Base-by-base conservation (phyloP, 2,888 invertebrate species). In the Drosophila pseudotalamancana region DNA sequence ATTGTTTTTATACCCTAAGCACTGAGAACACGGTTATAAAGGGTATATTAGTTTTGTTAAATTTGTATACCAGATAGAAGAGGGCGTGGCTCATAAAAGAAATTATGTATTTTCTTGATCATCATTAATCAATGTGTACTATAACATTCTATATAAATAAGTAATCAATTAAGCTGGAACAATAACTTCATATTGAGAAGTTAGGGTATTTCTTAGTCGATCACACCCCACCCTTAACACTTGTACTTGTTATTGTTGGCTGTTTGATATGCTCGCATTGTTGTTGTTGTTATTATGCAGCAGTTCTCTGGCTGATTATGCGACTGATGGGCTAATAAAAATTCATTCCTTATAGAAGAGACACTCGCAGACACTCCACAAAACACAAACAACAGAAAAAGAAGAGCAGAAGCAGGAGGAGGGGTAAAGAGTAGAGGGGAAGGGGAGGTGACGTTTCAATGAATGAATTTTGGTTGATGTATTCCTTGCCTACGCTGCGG, bases 251-350 rank as follows among this genome's bases (percentile, higher is more conserved):
- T 70, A 50, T 79, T 76, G 59, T 68, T 67, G 62, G 53, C 66
- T 72, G 82, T 87, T 70, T 63, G 72, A 64, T 74, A 59, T 74
- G 55, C n/a, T 42, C 45, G 37, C 37, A 51, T 21, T 46, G 21
- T 31, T 77, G 67, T 37, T 67, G 40, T 45, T 65, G 59, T 75
- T 83, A 61, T 86, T 86, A 81, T 83, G 87, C 84, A 87, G 87
- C 87, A 84, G 81, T 84, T 72, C 74, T 63, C 64, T 65, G 68
- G 78, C 63, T 75, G 65, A 75, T 75, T 72, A 72, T 76, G 66
- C 67, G 72, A 27, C 59, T 55, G 72, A 80, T 72, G 88, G 62
- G 77, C 88, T 82, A 87, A 87, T 87, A 79, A 77, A 88, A 88
- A 87, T 88, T 87, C 79, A 88, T 88, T 81, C 71, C 66, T 70